Conservation (phyloP, 2,888 invertebrate genomes). For the Pammene fasciana region DNA sequence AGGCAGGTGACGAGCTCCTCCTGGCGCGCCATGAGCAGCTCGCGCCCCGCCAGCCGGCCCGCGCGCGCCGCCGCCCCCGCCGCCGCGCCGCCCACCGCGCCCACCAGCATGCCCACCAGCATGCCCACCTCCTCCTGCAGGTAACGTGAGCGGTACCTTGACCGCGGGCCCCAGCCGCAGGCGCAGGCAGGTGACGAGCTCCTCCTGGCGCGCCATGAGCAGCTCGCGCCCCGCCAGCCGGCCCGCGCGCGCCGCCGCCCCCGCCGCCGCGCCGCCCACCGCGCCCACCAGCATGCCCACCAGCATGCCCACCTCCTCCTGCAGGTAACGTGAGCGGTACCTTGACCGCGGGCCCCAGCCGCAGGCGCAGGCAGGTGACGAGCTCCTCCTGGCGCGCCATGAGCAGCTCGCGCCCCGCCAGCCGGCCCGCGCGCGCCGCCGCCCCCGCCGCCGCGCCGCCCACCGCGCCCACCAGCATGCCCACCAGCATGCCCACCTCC, state of each 20-base stretch:
- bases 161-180: conserved; percentile 92
- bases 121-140: conserved; percentile 56
- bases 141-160: conserved; percentile 78
- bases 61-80: conserved; percentile 83
- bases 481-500: too few relatives aligned
- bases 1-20: conserved; percentile 88
- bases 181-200: conserved; percentile 87
- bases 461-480: too few relatives aligned
- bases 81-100: conserved; percentile 61
- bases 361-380: conserved; percentile 86
- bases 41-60: too few relatives aligned
- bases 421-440: too few relatives aligned
- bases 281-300: too few relatives aligned
- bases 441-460: conserved; percentile 62
- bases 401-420: conserved; percentile 90
- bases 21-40: conserved; percentile 89
- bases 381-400: conserved; percentile 90
- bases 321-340: conserved; percentile 59
- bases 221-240: conserved; percentile 91
- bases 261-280: conserved; percentile 62
- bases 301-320: too few relatives aligned
- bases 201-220: conserved; percentile 88
- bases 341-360: conserved; percentile 92
- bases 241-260: conserved; percentile 85
- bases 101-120: too few relatives aligned